Evolutionary conservation across 2,888 invertebrate species (phyloP), one percentile per base, ranked within the genome.

Genomic region (Sipunculus nudus): DNA sequence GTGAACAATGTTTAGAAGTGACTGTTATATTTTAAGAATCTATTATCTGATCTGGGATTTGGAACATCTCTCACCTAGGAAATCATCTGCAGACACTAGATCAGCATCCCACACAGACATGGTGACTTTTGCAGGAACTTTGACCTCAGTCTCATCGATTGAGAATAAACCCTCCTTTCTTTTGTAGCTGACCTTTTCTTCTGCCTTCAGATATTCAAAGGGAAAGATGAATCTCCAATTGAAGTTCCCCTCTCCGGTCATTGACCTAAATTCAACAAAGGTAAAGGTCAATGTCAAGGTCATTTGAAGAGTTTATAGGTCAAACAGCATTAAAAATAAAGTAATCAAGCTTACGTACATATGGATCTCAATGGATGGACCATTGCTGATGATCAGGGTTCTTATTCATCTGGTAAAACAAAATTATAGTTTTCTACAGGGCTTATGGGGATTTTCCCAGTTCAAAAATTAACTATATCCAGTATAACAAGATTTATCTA

Each of bases 181-280:
- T 53, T 85, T 85, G 2, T 88, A 81, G n/a, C 61, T 41, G 21
- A 68, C 87, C 84, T 88, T 89, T 73, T 89, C 89, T 77, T 92
- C 92, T 0, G 89, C 87, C 53, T 87, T 86, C 32, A 90, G 87
- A 77, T 91, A 93, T 54, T 88, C 86, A 61, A 94, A 88, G 8
- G 87, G 86, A 75, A 92, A 94, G 64, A 92, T 85, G 86, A 93
- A 92, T 70, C 93, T 86, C 93, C 93, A 94, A 82, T 93, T 94
- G 84, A 94, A 93, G 76, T 88, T 88, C 0, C 90, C 92, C 71
- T 90, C 90, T 0, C 92, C 92, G 5, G 87, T 88, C 52, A 89
- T 74, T 16, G 90, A 91, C 25, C 80, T 79, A 53, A 8, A 55
- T n/a, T n/a, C n/a, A n/a, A n/a, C n/a, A n/a, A n/a, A n/a, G n/a